Evolutionary conservation across 2,113 vertebrate genomes (phyloP), one percentile per base, ranked within the genome.

Genomic region (Siphamia tubifer): DNA sequence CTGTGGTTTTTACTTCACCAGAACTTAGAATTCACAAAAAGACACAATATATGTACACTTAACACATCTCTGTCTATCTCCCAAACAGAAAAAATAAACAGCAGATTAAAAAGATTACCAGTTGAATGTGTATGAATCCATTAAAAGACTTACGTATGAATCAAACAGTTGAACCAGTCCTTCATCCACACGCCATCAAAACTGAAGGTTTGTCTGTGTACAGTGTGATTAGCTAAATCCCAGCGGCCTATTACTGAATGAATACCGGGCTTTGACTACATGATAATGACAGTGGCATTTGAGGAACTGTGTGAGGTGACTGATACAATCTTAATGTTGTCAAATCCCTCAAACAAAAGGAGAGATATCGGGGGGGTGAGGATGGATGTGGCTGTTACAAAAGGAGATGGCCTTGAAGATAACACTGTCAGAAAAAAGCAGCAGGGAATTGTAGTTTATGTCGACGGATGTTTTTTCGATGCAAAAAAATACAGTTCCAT

Each of bases 251-350:
- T 83, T 52, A 64, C 55, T 53, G 49, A 71, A 42, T 28, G 34
- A 72, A 75, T 67, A 69, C 86, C 80, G 77, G 62, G 74, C 84
- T 77, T 44, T 63, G 35, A 77, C 68, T 74, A 58, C 49, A 69
- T 16, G 82, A 85, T 87, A 82, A 87, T 81, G 81, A 74, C 61
- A 58, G 40, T 11, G 19, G 77, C 69, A 74, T 57, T 72, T 39
- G 16, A 64, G 44, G 84, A 83, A 52, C 40, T 4, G 65, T 34
- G 71, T 39, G 0, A 73, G 68, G 31, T 51, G 25, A 54, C 66
- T 45, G 78, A 90, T 82, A 73, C 45, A 2, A 87, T 88, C 87
- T 70, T 74, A 85, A 83, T 79, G 57, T 84, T 81, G 71, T 83
- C 74, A 84, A 83, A 78, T 68, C 53, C 43, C 4, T 67, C 66